A percentile compares a stretch with the other conserved stretches of the same genome.
These are phyloP conservation scores for Sebastes hubbsi DNA, from an alignment of 2,797 vertebrate species.

Conservation along the genomic window DNA sequence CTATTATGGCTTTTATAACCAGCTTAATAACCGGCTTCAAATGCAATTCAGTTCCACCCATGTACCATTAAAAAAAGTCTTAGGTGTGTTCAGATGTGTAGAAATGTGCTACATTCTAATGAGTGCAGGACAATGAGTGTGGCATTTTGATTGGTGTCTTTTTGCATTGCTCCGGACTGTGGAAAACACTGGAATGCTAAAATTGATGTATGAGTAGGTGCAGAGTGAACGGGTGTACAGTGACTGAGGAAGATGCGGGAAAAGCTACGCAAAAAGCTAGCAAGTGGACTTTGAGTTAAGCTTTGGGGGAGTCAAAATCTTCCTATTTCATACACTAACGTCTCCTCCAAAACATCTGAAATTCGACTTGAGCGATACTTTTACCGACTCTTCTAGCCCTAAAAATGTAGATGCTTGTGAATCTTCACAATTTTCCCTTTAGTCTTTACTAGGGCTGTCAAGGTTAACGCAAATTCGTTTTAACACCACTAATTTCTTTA, in stretches of 20 bases:
- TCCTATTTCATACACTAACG: not conserved
- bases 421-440: too few species aligned
- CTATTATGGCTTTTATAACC: conserved; percentile 53
- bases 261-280: not conserved
- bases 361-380: not conserved
- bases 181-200: not conserved
- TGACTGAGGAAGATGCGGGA: not conserved
- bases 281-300: not conserved
- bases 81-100: not conserved
- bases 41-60: not conserved
- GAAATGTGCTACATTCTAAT: not conserved
- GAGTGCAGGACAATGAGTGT: not conserved
- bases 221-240: not conserved
- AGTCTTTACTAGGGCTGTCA: too few species aligned
- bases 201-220: not conserved
- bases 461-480: too few species aligned
- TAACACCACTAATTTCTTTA: too few species aligned
- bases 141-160: not conserved
- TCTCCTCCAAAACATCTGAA: not conserved
- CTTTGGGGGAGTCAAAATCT: too few species aligned
- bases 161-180: not conserved
- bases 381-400: not conserved
- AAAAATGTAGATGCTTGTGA: not conserved
- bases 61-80: not conserved
- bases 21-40: conserved; percentile 3